phyloP scores from a whole-genome alignment of 2,113 vertebrate species.

The Phaethornis superciliosus region DNA sequence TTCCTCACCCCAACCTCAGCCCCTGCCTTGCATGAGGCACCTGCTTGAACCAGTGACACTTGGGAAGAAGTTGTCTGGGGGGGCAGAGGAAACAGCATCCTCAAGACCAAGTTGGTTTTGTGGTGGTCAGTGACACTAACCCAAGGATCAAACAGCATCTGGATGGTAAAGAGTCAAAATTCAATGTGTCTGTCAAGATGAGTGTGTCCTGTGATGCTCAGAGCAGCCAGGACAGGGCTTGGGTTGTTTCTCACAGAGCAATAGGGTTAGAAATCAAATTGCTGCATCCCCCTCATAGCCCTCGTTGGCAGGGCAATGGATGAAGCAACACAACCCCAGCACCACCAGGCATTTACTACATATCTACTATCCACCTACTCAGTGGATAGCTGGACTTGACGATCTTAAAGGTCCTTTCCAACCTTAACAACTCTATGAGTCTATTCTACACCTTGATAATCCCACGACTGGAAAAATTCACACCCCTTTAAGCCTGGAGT shows the following conservation, averaged over 20 bases:
- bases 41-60: not conserved
- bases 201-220: not conserved
- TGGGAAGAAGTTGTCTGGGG: not conserved
- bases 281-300: not conserved
- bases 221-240: not conserved
- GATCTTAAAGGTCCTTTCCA: too few relatives aligned
- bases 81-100: not conserved
- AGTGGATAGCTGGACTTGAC: too few relatives aligned
- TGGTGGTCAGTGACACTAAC: not conserved
- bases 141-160: not conserved
- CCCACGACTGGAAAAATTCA: not conserved
- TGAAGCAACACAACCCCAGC: not conserved
- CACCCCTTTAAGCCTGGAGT: accelerated
- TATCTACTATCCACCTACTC: not conserved
- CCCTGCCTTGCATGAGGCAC: not conserved
- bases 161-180: not conserved
- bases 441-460: not conserved
- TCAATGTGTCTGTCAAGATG: accelerated
- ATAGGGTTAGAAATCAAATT: not conserved
- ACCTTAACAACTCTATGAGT: too few relatives aligned
- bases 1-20: not conserved
- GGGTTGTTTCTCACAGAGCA: not conserved
- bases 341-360: not conserved
- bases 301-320: not conserved
- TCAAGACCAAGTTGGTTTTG: not conserved